phyloP scores from a whole-genome alignment of 2,888 invertebrate species.

The Lymantria monacha region DNA sequence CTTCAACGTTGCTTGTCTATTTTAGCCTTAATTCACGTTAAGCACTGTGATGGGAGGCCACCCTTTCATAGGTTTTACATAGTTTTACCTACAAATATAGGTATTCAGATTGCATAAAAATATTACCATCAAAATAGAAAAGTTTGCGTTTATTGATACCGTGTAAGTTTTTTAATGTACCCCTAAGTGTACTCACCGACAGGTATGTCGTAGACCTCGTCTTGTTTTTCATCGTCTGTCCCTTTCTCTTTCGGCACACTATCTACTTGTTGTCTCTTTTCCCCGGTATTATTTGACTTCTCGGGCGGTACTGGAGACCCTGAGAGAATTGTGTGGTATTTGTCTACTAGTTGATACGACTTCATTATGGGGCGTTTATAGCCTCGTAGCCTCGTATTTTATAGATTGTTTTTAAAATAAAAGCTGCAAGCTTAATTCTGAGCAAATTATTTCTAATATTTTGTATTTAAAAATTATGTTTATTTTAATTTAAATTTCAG shows the following conservation, averaged over 20 bases:
- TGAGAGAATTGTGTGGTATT: conserved; percentile 58
- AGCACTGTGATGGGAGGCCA: too few species aligned
- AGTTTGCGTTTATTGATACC: background rate
- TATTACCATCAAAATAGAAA: background rate
- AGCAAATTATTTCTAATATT: too few species aligned
- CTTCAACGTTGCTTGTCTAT: too few species aligned
- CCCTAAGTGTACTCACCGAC: conserved; percentile 60
- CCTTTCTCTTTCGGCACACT: conserved; percentile 54
- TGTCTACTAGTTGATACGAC: conserved; percentile 29
- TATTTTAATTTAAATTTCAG: too few species aligned
- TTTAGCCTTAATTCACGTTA: too few species aligned
- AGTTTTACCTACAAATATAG: too few species aligned
- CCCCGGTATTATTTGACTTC: conserved; percentile 66
- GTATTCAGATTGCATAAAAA: too few species aligned
- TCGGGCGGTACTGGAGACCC: conserved; percentile 61
- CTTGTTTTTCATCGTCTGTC: conserved; percentile 53
- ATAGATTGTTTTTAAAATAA: background rate
- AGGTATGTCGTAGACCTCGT: conserved; percentile 76
- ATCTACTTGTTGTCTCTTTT: conserved; percentile 54
- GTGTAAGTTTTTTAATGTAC: background rate
- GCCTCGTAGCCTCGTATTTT: background rate
- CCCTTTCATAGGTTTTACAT: too few species aligned
- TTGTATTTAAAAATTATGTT: too few species aligned
- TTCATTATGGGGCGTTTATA: background rate
- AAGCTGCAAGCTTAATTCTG: too few species aligned